Percentiles rank a stretch among this genome's conserved stretches.
Conservation (phyloP, 2,797 vertebrate genomes). For the Morelia viridis region DNA sequence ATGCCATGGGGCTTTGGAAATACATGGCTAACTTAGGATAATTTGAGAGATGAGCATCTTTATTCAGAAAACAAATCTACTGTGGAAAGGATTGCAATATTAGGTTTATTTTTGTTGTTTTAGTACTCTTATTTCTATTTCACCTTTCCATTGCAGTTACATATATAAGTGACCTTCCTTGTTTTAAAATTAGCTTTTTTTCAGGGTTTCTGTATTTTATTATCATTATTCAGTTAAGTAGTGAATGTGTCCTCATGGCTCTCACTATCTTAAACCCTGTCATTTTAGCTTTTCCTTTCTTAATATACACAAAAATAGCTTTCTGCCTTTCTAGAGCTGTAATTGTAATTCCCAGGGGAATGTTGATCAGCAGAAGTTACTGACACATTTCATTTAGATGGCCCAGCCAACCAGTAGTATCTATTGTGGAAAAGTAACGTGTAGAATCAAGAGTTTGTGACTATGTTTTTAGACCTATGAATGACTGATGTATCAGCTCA, state of each 20-base stretch:
- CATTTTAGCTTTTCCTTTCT: not conserved
- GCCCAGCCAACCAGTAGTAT: not conserved
- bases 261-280: not conserved
- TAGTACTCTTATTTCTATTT: not conserved
- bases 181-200: not conserved
- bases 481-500: not conserved
- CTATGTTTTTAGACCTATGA: not conserved
- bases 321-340: not conserved
- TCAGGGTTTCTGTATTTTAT: not conserved
- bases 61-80: no score
- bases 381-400: not conserved
- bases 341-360: not conserved
- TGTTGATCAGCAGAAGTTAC: not conserved
- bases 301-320: not conserved
- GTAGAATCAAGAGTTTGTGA: not conserved
- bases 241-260: not conserved
- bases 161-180: not conserved
- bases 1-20: no score
- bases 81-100: no score
- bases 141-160: not conserved
- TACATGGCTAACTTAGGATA: no score
- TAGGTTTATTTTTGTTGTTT: not conserved
- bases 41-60: no score
- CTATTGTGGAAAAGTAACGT: not conserved
- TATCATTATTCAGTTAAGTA: not conserved